phyloP scores from a whole-genome alignment of 2,888 invertebrate species.

The Toxonevra muliebris region DNA sequence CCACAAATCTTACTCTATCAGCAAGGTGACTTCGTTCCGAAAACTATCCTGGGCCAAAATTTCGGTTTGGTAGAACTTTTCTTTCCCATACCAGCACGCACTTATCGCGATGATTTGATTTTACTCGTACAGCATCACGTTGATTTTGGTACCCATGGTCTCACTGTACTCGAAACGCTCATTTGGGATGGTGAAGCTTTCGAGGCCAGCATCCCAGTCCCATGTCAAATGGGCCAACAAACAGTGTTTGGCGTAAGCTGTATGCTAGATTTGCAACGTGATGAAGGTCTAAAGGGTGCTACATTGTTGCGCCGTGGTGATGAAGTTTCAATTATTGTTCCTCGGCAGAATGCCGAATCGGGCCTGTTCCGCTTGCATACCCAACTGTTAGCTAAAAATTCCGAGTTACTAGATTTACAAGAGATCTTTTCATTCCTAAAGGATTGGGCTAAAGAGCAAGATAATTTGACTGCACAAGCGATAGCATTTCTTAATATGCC shows the following conservation, averaged over 20 bases:
- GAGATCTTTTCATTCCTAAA: conserved; percentile 53
- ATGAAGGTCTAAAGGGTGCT: conserved; percentile 57
- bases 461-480: conserved; percentile 46
- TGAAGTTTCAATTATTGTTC: conserved; percentile 57
- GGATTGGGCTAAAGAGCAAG: conserved; percentile 54
- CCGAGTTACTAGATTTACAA: conserved; percentile 55
- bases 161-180: conserved; percentile 60
- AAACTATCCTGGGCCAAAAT: conserved; percentile 58
- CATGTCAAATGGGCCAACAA: conserved; percentile 53
- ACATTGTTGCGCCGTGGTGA: conserved; percentile 48
- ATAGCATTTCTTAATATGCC: conserved; percentile 34
- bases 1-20: conserved; percentile 61
- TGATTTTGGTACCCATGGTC: conserved; percentile 56
- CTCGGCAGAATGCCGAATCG: conserved; percentile 55
- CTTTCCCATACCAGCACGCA: conserved; percentile 59
- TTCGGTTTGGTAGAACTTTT: conserved; percentile 61
- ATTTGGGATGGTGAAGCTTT: conserved; percentile 65
- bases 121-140: conserved; percentile 64
- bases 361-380: conserved; percentile 57
- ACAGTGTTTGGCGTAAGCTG: conserved; percentile 55
- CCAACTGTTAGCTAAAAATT: conserved; percentile 54
- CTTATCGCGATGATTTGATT: conserved; percentile 63
- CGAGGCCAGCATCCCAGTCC: conserved; percentile 54
- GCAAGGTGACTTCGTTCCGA: conserved; percentile 56
- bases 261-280: conserved; percentile 57